Evolutionary conservation across 2,888 invertebrate genomes (phyloP), one percentile per base, ranked within the genome.

Genomic region (Cephus pygmeus): DNA sequence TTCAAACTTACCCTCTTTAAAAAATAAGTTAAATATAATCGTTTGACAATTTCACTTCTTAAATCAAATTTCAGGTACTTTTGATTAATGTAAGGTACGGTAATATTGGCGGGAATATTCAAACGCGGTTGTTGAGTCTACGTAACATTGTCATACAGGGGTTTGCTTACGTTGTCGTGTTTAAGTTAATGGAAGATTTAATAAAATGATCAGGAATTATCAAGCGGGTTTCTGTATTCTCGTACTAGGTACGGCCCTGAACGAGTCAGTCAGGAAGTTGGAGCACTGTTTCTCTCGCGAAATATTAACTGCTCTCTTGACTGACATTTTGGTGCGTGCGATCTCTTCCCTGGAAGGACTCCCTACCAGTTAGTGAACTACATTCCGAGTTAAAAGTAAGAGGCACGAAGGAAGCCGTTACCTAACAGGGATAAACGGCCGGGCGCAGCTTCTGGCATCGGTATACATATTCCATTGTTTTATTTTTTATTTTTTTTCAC

Each of bases 201-300:
- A 36, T 36, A 36, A 12, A 36, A 12, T 12, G 36, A 15, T 6
- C 40, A 15, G 40, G 6, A 15, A 15, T 6, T 4, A 36, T 15
- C 40, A 40, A 2, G 6, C 6, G 15, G 40, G 6, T 15, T 40
- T 40, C 15, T 15, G 6, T 15, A 6, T 15, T 15, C 15, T 15
- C 15, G 40, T 40, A 36, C 30, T 76, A 33, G 34, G 23, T 77
- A 75, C 71, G 81, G 68, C 73, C 69, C 76, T 34, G 69, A 71
- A 56, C 74, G 71, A 35, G 75, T 75, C 76, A 79, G 76, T 77
- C 79, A 79, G 75, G 75, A 79, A 30, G 69, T 23, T 11, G n/a
- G 11, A 30, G n/a, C 69, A 33, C 11, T 69, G 11, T 69, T 33
- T 30, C 69, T 30, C 33, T 33, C 69, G 69, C 69, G 69, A 69